Evolutionary conservation across 2,797 vertebrate species (phyloP).

Genomic region (Tokudaia tokunoshimensis): DNA sequence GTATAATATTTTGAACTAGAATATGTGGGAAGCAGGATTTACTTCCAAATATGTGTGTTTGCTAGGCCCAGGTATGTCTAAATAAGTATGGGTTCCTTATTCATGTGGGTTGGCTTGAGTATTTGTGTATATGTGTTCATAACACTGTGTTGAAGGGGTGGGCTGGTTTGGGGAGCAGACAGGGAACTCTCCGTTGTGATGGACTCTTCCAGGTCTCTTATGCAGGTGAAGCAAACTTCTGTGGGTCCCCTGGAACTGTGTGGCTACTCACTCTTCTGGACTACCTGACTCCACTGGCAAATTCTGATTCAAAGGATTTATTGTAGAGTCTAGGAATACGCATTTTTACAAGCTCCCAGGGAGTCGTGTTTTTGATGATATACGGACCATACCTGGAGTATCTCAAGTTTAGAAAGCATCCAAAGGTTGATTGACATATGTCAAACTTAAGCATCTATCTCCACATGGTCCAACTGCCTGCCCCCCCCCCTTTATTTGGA

Average conservation of each 20-base stretch:
- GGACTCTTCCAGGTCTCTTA: not conserved
- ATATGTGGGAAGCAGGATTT: not conserved
- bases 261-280: not conserved
- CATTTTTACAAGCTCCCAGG: not conserved
- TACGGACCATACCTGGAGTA: not conserved
- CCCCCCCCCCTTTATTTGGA: not conserved
- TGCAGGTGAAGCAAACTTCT: not conserved
- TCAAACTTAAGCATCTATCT: not conserved
- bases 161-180: fast-evolving
- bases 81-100: not conserved
- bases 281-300: not conserved
- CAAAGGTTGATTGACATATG: not conserved
- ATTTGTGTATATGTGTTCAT: not conserved
- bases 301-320: not conserved
- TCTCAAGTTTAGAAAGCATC: not conserved
- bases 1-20: not conserved
- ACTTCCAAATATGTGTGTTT: not conserved
- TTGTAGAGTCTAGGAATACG: not conserved
- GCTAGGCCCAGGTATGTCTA: not conserved
- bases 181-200: not conserved
- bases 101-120: not conserved
- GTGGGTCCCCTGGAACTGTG: not conserved
- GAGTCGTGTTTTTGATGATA: not conserved
- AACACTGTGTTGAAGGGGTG: fast-evolving
- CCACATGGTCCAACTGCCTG: not conserved